Conservation (phyloP, 2,888 invertebrate genomes). For the Tortricodes alternella region DNA sequence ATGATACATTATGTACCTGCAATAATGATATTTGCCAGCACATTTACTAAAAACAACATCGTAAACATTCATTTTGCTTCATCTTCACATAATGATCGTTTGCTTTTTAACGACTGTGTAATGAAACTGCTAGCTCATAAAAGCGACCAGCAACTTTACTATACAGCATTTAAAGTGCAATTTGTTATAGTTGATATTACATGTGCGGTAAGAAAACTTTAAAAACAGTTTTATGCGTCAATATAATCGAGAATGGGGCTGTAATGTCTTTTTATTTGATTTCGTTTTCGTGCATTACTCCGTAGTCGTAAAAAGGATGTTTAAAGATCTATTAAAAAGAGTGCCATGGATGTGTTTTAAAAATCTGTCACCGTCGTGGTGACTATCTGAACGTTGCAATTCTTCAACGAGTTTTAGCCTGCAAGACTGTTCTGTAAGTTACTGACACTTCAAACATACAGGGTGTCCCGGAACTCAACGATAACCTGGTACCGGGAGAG, state of each 20-base stretch:
- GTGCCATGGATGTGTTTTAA: not conserved
- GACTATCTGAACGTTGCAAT: no score
- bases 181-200: constrained; percentile 14
- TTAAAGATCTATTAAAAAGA: constrained; percentile 11
- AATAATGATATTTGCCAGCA: not conserved
- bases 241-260: constrained; percentile 16
- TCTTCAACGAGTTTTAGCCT: no score
- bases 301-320: constrained; percentile 6
- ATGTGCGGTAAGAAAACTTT: constrained; percentile 7
- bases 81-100: not conserved
- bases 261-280: constrained; percentile 22
- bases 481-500: no score
- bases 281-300: constrained; percentile 15
- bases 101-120: not conserved
- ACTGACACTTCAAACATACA: no score
- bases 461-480: no score
- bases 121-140: not conserved
- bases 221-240: constrained; percentile 22
- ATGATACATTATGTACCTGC: not conserved
- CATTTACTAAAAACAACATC: not conserved
- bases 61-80: not conserved
- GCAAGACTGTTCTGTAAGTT: no score
- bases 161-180: constrained; percentile 8
- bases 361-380: not conserved
- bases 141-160: constrained; percentile 1